These are phyloP conservation scores for Borostomias antarcticus DNA, from an alignment of 2,797 vertebrate genomes.

Conservation along the genomic window DNA sequence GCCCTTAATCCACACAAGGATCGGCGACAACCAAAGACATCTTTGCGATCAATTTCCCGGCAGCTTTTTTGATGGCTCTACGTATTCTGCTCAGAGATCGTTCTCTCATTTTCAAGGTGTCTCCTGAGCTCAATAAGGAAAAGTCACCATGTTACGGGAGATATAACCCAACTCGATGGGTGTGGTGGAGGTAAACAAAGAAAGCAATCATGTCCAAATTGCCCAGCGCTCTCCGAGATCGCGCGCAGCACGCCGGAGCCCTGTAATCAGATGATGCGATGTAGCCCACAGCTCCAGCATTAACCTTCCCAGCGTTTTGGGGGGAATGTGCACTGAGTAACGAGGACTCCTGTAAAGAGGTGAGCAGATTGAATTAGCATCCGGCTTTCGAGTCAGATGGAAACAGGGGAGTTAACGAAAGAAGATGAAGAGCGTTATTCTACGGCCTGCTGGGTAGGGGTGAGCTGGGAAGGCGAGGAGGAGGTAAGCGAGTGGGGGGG, in stretches of 20 bases:
- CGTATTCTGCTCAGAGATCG: neutral
- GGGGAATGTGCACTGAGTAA: slow-evolving; percentile 42
- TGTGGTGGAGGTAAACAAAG: slow-evolving; percentile 39
- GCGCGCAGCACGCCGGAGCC: slow-evolving; percentile 18
- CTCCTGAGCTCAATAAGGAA: neutral
- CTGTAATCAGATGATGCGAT: slow-evolving; percentile 46
- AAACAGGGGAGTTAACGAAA: slow-evolving; percentile 48
- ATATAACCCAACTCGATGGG: slow-evolving; percentile 7
- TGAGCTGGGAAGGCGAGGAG: neutral
- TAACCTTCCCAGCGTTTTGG: slow-evolving; percentile 37
- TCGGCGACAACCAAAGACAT: too few relatives aligned
- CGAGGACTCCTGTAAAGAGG: slow-evolving; percentile 28
- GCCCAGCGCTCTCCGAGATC: slow-evolving; percentile 29
- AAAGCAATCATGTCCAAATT: slow-evolving; percentile 39
- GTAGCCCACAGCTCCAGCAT: slow-evolving; percentile 26
- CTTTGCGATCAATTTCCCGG: too few relatives aligned
- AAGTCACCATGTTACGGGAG: neutral
- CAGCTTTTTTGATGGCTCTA: too few relatives aligned
- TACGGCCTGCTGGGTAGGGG: slow-evolving; percentile 43
- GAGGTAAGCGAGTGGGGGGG: slow-evolving; percentile 13
- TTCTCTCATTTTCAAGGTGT: neutral
- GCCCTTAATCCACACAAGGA: neutral
- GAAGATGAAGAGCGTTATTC: slow-evolving; percentile 55
- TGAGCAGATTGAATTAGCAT: slow-evolving; percentile 48
- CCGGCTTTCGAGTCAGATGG: slow-evolving; percentile 48